Evolutionary conservation across 2,888 invertebrate genomes (phyloP).

Genomic region (Trachelus iudaicus): DNA sequence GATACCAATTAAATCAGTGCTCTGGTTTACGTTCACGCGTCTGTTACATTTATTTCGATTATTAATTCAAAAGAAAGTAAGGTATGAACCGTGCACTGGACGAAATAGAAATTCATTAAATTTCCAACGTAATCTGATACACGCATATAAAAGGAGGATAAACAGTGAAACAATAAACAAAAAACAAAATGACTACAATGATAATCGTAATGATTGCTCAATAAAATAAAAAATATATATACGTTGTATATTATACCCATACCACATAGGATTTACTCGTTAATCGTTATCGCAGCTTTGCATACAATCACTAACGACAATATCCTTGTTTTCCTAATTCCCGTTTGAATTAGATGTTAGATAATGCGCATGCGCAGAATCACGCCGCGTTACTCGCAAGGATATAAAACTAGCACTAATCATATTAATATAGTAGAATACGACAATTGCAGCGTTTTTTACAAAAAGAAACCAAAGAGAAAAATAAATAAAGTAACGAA

Average conservation of each 20-base stretch:
- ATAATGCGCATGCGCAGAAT: background rate
- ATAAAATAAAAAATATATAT: slow-evolving; percentile 10
- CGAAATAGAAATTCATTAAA: background rate
- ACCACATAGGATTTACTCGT: background rate
- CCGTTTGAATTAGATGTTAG: background rate
- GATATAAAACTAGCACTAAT: slow-evolving; percentile 6
- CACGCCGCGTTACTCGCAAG: background rate
- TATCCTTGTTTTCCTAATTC: background rate
- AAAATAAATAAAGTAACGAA: background rate
- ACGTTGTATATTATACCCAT: background rate
- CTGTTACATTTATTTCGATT: background rate
- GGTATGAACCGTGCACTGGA: background rate
- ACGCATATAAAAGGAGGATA: background rate
- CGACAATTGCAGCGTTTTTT: slow-evolving; percentile 17
- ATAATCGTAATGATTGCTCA: background rate
- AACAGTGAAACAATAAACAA: background rate
- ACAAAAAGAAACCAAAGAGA: slow-evolving; percentile 12
- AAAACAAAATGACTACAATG: background rate
- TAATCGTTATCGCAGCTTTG: background rate
- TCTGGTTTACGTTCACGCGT: background rate
- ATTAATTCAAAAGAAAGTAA: background rate
- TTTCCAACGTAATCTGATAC: background rate
- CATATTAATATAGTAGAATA: slow-evolving; percentile 9
- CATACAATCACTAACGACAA: slow-evolving; percentile 23
- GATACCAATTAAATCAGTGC: background rate